These are phyloP conservation scores for Pseudocheirus occidentalis DNA, from an alignment of 2,797 vertebrate species.

Conservation along the genomic window DNA sequence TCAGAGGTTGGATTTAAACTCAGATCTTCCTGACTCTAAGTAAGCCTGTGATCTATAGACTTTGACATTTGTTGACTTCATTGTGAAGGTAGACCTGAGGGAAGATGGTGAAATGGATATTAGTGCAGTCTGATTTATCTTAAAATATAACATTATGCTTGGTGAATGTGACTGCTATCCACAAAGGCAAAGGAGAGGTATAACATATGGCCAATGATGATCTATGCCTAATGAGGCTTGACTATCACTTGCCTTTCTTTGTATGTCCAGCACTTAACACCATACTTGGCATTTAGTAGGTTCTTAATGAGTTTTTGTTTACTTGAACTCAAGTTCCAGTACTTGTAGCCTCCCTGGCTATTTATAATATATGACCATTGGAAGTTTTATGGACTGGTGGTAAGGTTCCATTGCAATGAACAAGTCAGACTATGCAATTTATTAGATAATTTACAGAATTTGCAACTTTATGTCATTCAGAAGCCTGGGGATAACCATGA, in stretches of 20 bases:
- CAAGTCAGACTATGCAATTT: conserved; percentile 4
- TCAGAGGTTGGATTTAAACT: neutral
- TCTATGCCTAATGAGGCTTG: neutral
- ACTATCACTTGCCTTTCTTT: neutral
- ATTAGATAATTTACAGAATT: conserved; percentile 28
- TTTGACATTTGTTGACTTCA: neutral
- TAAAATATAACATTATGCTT: neutral
- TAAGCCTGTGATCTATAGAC: neutral
- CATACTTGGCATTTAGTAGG: neutral
- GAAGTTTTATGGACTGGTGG: neutral
- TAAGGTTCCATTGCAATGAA: neutral
- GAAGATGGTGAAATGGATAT: neutral
- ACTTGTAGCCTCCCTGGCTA: conserved; percentile 32
- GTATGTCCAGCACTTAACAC: neutral
- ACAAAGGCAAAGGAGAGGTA: neutral
- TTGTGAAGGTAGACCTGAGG: neutral
- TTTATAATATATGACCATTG: neutral
- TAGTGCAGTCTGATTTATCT: neutral
- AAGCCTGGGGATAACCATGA: neutral
- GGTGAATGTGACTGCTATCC: neutral
- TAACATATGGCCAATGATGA: too few species aligned
- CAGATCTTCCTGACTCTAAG: neutral
- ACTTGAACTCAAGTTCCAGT: neutral
- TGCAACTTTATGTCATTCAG: neutral
- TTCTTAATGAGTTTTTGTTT: neutral